phyloP scores from a whole-genome alignment of 2,797 vertebrate species.

The Acropternis orthonyx region DNA sequence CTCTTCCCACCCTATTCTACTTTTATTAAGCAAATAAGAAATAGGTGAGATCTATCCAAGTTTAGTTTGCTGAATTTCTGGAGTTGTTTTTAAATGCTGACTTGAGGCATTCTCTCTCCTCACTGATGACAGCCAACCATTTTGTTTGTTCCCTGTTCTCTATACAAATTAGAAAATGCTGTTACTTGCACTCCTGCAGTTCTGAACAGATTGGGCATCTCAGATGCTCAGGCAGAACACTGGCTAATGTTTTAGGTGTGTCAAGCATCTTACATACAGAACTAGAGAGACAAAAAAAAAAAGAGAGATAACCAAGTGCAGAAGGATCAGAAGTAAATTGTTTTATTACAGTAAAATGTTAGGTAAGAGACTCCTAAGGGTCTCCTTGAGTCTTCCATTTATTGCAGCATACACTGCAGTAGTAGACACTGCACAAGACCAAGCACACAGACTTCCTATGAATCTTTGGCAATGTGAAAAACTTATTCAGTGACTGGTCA shows the following conservation, averaged over 20 bases:
- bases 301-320: background rate
- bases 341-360: background rate
- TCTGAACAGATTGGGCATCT: background rate
- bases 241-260: rapidly evolving
- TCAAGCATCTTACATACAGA: background rate
- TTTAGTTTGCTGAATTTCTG: background rate
- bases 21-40: background rate
- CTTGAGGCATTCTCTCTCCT: background rate
- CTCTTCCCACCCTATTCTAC: background rate
- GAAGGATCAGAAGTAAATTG: background rate
- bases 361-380: background rate
- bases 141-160: background rate
- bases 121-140: background rate
- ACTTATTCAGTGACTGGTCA: background rate
- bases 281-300: no score
- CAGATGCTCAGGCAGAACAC: background rate
- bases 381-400: background rate
- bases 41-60: background rate
- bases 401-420: background rate
- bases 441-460: background rate
- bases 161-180: background rate
- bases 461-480: background rate
- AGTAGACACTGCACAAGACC: background rate
- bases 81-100: background rate
- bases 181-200: background rate